Base-by-base conservation (phyloP, 2,888 invertebrate genomes). In the Therioaphis trifolii region DNA sequence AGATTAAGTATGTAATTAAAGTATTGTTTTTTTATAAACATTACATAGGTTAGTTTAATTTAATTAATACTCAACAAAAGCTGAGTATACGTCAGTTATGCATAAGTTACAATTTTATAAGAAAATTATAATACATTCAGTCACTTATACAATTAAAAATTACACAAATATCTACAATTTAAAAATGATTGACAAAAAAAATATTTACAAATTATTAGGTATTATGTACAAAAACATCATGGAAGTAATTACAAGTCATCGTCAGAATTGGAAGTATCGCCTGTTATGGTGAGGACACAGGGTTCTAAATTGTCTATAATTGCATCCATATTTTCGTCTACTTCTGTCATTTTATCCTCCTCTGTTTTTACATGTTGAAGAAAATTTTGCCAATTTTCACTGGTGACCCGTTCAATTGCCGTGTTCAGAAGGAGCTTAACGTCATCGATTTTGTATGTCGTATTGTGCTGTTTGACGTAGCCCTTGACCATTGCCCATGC, bases 241-340 rank as follows among this genome's bases (percentile, higher is more conserved):
- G 14, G 46, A 46, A 46, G 11, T 46, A 61, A 61, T 61, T 61
- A 61, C 27, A 27, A 61, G 27, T 63, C 61, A 27, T 24, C 12
- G 24, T 63, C 61, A 27, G 27, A 63, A 63, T 63, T 12, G 11
- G 27, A 63, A 63, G 61, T 27, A 63, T n/a, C n/a, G n/a, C n/a
- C n/a, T n/a, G n/a, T n/a, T n/a, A n/a, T n/a, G n/a, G n/a, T n/a
- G n/a, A n/a, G 61, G 29, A 63, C 61, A 63, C 27, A 63, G 27
- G 61, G 61, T 63, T 63, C 61, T 63, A 63, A 63, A 63, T 63
- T 63, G 15, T 63, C 61, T 14, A 63, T 27, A 27, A 63, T 63
- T 12, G 2, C 29, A 14, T 63, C 27, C 61, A n/a, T 52, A n/a
- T 52, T 52, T 15, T 52, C n/a, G 52, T 52, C 52, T 52, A 63